Evolutionary conservation across 2,797 vertebrate species (phyloP).

Genomic region (Helostoma temminkii): DNA sequence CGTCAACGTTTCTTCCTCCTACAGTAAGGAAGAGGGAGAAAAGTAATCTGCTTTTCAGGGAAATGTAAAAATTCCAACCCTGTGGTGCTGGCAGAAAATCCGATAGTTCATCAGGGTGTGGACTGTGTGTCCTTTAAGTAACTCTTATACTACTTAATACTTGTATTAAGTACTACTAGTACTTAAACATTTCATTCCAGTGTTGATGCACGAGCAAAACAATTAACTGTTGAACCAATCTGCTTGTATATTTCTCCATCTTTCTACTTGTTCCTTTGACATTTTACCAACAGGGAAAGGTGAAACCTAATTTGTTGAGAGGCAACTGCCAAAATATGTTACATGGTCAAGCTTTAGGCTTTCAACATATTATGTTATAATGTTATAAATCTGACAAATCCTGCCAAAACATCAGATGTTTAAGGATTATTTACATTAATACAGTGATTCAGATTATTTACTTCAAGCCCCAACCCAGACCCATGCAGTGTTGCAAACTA

Average conservation of each 20-base stretch:
- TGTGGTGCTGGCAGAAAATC: conserved; percentile 24
- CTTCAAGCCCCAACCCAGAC: not conserved
- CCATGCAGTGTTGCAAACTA: not conserved
- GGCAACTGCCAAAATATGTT: too few relatives aligned
- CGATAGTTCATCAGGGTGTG: conserved; percentile 25
- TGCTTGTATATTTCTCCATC: not conserved
- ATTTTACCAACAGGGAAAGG: not conserved
- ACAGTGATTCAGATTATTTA: not conserved
- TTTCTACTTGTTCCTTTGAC: not conserved
- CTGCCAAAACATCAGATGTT: not conserved
- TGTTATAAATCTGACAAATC: not conserved
- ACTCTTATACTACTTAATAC: conserved; percentile 6
- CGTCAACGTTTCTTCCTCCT: not conserved
- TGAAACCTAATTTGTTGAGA: too few relatives aligned
- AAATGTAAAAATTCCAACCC: conserved; percentile 7
- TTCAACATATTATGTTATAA: too few relatives aligned
- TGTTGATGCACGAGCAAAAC: not conserved
- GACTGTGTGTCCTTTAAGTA: not conserved
- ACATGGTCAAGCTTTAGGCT: not conserved
- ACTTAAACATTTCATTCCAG: not conserved
- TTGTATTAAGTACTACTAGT: conserved; percentile 36
- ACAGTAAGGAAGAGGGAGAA: not conserved
- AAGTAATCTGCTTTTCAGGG: not conserved
- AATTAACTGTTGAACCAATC: not conserved
- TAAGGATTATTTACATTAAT: not conserved